Evolutionary conservation across 2,797 vertebrate genomes (phyloP).

Genomic region (Hoplostethus atlanticus): DNA sequence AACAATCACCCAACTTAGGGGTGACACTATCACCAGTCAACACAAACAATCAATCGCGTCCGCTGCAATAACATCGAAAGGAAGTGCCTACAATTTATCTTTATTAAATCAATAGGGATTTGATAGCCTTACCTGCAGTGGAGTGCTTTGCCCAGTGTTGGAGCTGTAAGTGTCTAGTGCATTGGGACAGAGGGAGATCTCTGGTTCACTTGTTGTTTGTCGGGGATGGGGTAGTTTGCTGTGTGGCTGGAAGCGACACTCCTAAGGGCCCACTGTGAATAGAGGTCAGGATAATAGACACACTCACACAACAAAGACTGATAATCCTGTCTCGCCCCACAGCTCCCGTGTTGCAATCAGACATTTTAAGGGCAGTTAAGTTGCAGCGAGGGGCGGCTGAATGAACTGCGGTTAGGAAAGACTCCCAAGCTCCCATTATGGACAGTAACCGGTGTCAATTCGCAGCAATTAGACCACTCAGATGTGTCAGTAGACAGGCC

Average conservation of each 20-base stretch:
- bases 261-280: constrained; percentile 83
- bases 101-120: constrained; percentile 79
- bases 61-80: constrained; percentile 69
- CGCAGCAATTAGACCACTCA: constrained; percentile 88
- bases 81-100: constrained; percentile 75
- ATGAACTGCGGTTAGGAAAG: constrained; percentile 86
- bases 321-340: constrained; percentile 83
- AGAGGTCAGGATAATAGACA: constrained; percentile 85
- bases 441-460: constrained; percentile 87
- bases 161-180: constrained; percentile 81
- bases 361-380: constrained; percentile 87
- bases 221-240: constrained; percentile 79
- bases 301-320: constrained; percentile 86
- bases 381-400: constrained; percentile 85
- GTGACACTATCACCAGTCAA: constrained; percentile 60
- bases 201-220: constrained; percentile 86
- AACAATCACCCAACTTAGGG: constrained; percentile 30
- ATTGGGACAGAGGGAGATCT: constrained; percentile 80
- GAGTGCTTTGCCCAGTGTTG: constrained; percentile 70
- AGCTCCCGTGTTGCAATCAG: constrained; percentile 80
- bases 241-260: constrained; percentile 81
- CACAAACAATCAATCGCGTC: constrained; percentile 70
- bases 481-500: constrained; percentile 88
- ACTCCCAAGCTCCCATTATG: constrained; percentile 88
- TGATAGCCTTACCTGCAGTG: constrained; percentile 84